Base-by-base conservation (phyloP, 2,888 invertebrate genomes). In the Drosophila buzzatii region DNA sequence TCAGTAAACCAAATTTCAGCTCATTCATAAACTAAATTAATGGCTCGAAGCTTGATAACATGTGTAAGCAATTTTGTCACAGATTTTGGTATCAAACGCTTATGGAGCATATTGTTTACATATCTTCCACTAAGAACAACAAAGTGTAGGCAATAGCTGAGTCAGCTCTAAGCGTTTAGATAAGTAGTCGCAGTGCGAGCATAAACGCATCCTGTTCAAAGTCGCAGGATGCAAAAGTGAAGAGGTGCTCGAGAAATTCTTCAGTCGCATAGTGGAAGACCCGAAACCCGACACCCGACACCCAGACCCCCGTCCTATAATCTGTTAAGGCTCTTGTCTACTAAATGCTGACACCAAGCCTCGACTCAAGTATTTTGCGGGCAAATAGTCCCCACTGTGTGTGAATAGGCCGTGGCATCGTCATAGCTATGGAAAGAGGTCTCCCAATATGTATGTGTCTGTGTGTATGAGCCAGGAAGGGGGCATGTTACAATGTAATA, bases 341-440 rank as follows among this genome's bases (percentile, higher is more conserved):
- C 70, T 90, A 87, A 87, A 87, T 84, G 86, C 86, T 87, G 86
- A 87, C 90, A 87, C 86, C 86, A 87, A 86, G 87, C 70, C n/a
- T 67, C 61, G 76, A 63, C 85, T 87, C 81, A 87, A 87, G 86
- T 77, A 90, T 90, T 84, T 84, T 87, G 86, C 86, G 88, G 90
- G 82, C 85, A 89, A 89, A 87, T 89, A 85, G 89, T 89, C 87
- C 66, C 61, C 31, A n/a, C 23, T 27, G 35, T 35, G 49, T 12
- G 51, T 20, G 33, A 37, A 44, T 23, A 33, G 57, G 42, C 53
- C 51, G 44, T 16, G 12, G 53, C 47, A 52, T 39, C 42, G 42
- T 41, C 56, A 61, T 20, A 33, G 52, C 45, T 53, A 44, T 41
- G 20, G 16, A 10, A 42, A 18, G 27, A 41, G 41, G 12, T 55